Conservation (phyloP, 2,113 vertebrate species). For the Lampris incognitus region DNA sequence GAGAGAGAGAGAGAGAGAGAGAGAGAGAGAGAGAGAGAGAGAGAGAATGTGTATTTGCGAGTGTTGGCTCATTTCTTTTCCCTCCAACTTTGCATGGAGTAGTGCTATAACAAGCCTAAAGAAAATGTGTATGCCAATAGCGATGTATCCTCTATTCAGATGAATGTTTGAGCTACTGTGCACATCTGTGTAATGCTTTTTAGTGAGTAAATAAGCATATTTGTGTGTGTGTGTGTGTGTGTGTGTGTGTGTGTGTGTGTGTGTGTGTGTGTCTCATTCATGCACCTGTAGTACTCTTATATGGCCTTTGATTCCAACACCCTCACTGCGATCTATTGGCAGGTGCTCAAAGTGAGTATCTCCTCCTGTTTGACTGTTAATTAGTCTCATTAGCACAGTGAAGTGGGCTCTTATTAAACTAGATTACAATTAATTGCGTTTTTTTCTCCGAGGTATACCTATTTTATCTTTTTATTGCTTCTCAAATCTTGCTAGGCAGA, state of each 20-base stretch:
- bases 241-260: background rate
- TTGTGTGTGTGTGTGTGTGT: constrained; percentile 3
- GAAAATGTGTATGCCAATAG: too few relatives aligned
- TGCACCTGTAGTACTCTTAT: constrained; percentile 14
- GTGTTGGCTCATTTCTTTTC: too few relatives aligned
- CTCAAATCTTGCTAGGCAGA: constrained; percentile 62
- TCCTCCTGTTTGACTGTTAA: constrained; percentile 68
- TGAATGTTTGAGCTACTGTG: constrained; percentile 13
- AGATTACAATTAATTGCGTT: constrained; percentile 69
- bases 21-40: too few relatives aligned
- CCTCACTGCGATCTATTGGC: constrained; percentile 61
- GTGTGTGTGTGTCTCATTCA: constrained; percentile 10
- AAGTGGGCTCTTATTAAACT: constrained; percentile 63
- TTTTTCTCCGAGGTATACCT: constrained; percentile 58
- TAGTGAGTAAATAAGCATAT: background rate
- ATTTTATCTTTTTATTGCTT: constrained; percentile 46
- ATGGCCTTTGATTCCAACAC: constrained; percentile 60
- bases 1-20: too few relatives aligned
- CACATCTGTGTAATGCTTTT: constrained; percentile 3
- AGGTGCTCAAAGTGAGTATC: constrained; percentile 67
- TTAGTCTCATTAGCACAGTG: constrained; percentile 70
- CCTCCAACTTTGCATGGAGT: too few relatives aligned
- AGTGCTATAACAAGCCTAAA: too few relatives aligned
- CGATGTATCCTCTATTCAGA: background rate
- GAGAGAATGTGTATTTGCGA: too few relatives aligned